Evolutionary conservation across 2,113 vertebrate species (phyloP), one percentile per base, ranked within the genome.

Genomic region (Cariama cristata): DNA sequence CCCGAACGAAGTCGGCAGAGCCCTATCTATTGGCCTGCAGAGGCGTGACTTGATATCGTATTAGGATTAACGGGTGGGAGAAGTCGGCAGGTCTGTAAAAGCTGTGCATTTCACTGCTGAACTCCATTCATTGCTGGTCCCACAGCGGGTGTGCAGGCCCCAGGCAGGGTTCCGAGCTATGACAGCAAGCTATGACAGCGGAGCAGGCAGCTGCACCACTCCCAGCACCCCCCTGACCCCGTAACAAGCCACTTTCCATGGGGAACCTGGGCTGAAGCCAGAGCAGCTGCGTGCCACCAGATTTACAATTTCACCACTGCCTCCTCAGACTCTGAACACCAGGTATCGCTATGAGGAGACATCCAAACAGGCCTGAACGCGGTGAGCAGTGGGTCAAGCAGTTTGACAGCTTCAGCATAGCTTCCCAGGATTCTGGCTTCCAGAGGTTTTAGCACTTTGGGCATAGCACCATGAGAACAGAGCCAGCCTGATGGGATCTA

Each of bases 101-200:
- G 21, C n/a, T 87, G 47, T 1, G 0, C 9, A 4, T 49, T 79
- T 59, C 30, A 42, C 17, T 40, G 20, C 55, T 55, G 52, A 55
- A 28, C n/a, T 23, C 33, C 23, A 14, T 14, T 13, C 15, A 38
- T 4, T 68, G 60, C 42, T 35, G 11, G 35, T 30, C 35, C 44
- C 20, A 15, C 38, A 9, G 24, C 50, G 49, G 47, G 47, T 5
- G 7, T 1, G 2, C 40, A 33, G 42, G 60, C 60, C 74, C 23
- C 23, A 15, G 32, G 28, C 50, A 55, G n/a, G 22, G 21, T 62
- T 22, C 49, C 45, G 2, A 12, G 22, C 58, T 9, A 1, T 4
- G 42, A 35, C 22, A 33, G 59, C 1, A n/a, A 12, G 22, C 58
- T 9, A 1, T 4, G 42, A 35, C 22, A 33, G 59, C 1, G 12